Conservation (phyloP, 2,797 vertebrate genomes). For the Tangara arthus region DNA sequence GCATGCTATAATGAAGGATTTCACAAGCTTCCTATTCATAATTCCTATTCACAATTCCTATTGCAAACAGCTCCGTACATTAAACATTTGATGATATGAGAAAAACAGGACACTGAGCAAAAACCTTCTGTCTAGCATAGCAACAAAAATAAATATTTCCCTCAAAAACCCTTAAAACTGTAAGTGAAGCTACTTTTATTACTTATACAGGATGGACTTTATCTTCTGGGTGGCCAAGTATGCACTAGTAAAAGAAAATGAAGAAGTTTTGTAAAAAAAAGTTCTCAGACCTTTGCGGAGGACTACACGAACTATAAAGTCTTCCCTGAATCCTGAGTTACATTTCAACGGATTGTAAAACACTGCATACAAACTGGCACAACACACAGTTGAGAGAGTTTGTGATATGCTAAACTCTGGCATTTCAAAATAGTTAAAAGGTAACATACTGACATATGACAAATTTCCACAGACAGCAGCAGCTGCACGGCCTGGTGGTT, state of each 20-base stretch:
- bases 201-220: neutral
- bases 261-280: neutral
- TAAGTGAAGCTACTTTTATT: neutral
- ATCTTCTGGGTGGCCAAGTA: constrained; percentile 30
- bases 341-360: neutral
- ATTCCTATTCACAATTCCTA: neutral
- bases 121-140: neutral
- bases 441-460: constrained; percentile 20
- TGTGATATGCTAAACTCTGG: neutral
- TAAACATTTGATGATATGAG: constrained; percentile 31
- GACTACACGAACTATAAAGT: neutral
- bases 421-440: constrained; percentile 47
- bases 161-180: neutral
- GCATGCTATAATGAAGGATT: neutral
- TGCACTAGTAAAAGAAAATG: neutral
- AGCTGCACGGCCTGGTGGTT: constrained; percentile 29
- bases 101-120: constrained; percentile 9
- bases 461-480: constrained; percentile 49
- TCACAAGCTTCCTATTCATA: neutral
- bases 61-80: neutral
- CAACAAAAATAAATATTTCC: constrained; percentile 33
- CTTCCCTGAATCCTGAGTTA: neutral
- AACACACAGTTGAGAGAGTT: neutral
- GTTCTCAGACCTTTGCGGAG: neutral
- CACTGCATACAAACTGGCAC: neutral